phyloP scores from a whole-genome alignment of 2,113 vertebrate species.

The Merops nubicus region DNA sequence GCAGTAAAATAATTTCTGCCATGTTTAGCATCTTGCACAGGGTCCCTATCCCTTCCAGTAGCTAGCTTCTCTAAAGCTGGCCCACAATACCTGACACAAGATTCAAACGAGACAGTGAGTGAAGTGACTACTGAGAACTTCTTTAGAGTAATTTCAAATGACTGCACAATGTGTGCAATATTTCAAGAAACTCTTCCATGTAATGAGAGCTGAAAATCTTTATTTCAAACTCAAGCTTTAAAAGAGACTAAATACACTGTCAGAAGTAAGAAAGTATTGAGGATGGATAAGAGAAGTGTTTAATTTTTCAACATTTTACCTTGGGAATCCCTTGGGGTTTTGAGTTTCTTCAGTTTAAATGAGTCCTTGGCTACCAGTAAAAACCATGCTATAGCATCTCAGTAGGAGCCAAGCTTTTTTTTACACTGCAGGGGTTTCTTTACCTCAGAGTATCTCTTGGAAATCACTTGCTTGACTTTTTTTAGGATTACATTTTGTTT shows the following conservation, averaged over 20 bases:
- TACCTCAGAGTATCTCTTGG: background rate
- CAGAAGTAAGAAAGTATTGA: background rate
- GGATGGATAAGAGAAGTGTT: background rate
- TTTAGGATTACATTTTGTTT: background rate
- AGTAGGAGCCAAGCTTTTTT: background rate
- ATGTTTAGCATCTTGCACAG: background rate
- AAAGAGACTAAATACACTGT: background rate
- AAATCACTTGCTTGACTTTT: background rate
- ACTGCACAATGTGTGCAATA: background rate
- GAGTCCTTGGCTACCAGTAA: background rate
- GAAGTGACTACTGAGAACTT: rapidly evolving
- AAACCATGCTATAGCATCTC: background rate
- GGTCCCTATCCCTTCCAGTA: background rate
- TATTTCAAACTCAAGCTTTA: background rate
- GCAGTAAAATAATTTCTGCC: background rate
- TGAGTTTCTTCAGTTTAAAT: background rate
- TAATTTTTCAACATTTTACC: background rate
- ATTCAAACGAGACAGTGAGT: background rate
- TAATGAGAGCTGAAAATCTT: background rate
- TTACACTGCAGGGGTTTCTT: background rate
- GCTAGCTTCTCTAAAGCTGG: background rate
- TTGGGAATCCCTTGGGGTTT: background rate
- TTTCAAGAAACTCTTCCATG: background rate
- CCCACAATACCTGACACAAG: background rate
- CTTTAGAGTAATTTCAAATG: background rate